Conservation (phyloP, 2,888 invertebrate genomes). For the Drosophila quinaria region DNA sequence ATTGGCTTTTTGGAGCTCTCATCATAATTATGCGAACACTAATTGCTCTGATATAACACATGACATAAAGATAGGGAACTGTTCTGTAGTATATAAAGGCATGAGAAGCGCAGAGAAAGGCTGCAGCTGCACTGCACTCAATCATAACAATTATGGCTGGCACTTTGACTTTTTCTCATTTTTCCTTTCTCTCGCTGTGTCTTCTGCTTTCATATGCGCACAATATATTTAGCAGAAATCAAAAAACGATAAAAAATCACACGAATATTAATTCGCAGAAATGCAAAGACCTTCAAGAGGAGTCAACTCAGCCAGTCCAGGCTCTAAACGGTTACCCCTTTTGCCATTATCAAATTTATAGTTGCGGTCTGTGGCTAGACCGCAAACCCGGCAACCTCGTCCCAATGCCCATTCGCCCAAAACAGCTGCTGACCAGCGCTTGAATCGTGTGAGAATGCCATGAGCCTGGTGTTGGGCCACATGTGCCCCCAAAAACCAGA, state of each 20-base stretch:
- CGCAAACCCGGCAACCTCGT: constrained; percentile 35
- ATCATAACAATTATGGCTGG: constrained; percentile 50
- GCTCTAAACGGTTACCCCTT: constrained; percentile 62
- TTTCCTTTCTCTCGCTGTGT: constrained; percentile 1
- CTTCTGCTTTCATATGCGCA: background rate
- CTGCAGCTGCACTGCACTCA: constrained; percentile 29
- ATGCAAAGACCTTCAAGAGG: constrained; percentile 76
- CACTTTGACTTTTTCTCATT: constrained; percentile 43
- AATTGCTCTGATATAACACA: constrained; percentile 58
- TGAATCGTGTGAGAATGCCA: constrained; percentile 73
- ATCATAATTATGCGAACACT: constrained; percentile 45
- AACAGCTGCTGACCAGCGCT: constrained; percentile 51
- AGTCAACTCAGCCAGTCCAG: constrained; percentile 32
- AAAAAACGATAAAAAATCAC: constrained; percentile 83
- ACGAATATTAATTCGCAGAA: constrained; percentile 84
- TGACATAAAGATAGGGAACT: constrained; percentile 6
- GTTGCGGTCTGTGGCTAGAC: constrained; percentile 71
- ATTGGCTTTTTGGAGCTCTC: constrained; percentile 32
- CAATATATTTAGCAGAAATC: constrained; percentile 71
- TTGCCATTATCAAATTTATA: constrained; percentile 75
- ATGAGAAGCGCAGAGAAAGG: constrained; percentile 19
- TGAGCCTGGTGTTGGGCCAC: constrained; percentile 61
- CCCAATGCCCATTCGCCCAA: constrained; percentile 30
- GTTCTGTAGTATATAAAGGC: background rate
- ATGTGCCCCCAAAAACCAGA: constrained; percentile 60